Base-by-base conservation (phyloP, 1,140 invertebrate species). In the Meteorus sp. region DNA sequence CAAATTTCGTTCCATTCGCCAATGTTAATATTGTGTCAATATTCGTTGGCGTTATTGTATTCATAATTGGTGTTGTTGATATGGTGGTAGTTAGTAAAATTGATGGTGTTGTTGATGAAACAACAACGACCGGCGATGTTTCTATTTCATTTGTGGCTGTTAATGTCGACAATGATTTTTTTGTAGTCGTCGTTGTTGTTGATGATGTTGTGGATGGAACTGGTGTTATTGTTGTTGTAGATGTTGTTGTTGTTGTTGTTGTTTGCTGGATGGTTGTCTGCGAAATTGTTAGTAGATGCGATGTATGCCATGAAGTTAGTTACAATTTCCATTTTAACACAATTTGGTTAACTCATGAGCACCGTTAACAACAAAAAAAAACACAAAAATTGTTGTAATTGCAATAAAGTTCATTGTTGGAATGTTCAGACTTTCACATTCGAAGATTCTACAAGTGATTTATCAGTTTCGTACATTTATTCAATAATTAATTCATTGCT, bases 221-320 rank as follows among this genome's bases (percentile, higher is more conserved):
- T 25, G 45, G 45, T 48, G 56, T 39, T 17, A 11, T 33, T 22
- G 66, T 47, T 60, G 67, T 51, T 57, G 59, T 45, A 47, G 64
- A 54, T 25, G 45, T 50, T 48, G 56, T 39, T 17, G 13, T 33
- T 22, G 66, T 47, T 60, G 71, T 57, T 54, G 72, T 67, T 60
- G 71, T 68, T 63, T 66, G 61, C 56, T 62, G 60, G 60, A 65
- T 65, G 65, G 68, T 73, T 65, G 76, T 79, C 74, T 79, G 74
- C 61, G 75, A 75, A 74, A 79, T 76, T 66, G 78, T 80, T 77
- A 78, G 76, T 77, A 75, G 65, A 75, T 76, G 76, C 75, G 52
- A 69, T 72, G 70, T 79, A 69, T 63, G 66, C 63, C 66, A 69
- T 65, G 65, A 71, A 65, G 74, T 78, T 78, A 80, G 75, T 78